Base-by-base conservation (phyloP, 2,113 vertebrate genomes). In the Cynocephalus volans region DNA sequence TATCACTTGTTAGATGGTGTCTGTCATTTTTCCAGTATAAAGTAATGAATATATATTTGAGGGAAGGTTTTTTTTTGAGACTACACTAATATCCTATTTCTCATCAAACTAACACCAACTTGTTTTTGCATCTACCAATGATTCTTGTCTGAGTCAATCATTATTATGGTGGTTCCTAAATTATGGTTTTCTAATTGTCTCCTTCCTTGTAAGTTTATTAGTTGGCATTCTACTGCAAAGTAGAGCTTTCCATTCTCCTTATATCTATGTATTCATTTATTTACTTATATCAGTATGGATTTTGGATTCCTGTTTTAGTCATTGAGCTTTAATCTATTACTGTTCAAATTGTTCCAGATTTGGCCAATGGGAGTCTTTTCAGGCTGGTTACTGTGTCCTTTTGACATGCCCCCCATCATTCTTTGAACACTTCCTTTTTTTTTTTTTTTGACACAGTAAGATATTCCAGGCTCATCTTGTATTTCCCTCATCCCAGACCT, bases 11-110 rank as follows among this genome's bases (percentile, higher is more conserved):
- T 23, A 60, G 64, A 33, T 75, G 31, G 10, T 87, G 8, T 48
- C 65, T 95, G n/a, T 50, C 45, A 3, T 65, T 73, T 81, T 48
- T 92, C 17, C 23, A 23, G 50, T 73, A 2, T 48, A 67, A 81
- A 75, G 13, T 85, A 80, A 52, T 69, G 60, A 52, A 19, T 81
- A 92, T 81, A 87, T 81, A 75, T 24, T 96, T 41, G 84, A 9
- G 33, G 77, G 15, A 79, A 41, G 41, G 41, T 41, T 41, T 52
- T 2, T 76, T 72, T 88, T 65, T 79, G 85, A 56, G 69, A 72
- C 64, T 58, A 52, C 58, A 6, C 79, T 79, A 79, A 50, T 72
- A 56, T 69, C 54, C 21, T 83, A 0, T 72, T 90, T 41, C 86
- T 89, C 36, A 65, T 64, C 26, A 86, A 36, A 58, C 45, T 65